These are phyloP conservation scores for Baryphthengus martii DNA, from an alignment of 2,113 vertebrate species.

Conservation along the genomic window DNA sequence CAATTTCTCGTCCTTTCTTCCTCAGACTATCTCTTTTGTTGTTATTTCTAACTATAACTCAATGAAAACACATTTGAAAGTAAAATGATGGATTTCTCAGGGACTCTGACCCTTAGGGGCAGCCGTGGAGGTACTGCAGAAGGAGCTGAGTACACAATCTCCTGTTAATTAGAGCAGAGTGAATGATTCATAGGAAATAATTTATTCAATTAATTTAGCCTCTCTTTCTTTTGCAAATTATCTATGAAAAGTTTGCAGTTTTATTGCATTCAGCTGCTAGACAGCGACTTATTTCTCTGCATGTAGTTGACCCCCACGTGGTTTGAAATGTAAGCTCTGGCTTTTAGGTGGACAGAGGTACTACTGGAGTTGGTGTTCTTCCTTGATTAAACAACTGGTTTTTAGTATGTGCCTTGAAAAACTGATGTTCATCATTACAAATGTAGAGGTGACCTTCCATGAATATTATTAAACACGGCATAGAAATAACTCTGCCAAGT, in stretches of 20 bases:
- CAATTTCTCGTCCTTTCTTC: slow-evolving; percentile 3
- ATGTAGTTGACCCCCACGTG: neutral
- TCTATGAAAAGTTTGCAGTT: slow-evolving; percentile 37
- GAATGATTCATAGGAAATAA: slow-evolving; percentile 63
- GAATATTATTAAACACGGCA: neutral
- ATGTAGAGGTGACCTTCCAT: slow-evolving; percentile 7
- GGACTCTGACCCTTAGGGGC: slow-evolving; percentile 60
- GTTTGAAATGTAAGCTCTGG: neutral
- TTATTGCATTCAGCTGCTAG: slow-evolving; percentile 14
- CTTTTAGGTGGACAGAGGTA: neutral
- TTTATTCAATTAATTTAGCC: slow-evolving; percentile 64
- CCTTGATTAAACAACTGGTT: neutral
- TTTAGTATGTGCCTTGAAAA: neutral
- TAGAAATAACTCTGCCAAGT: neutral
- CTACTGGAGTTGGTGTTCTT: neutral
- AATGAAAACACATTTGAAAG: slow-evolving; percentile 66
- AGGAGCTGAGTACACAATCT: slow-evolving; percentile 40
- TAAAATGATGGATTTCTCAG: slow-evolving; percentile 55
- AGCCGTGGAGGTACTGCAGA: slow-evolving; percentile 35
- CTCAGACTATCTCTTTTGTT: slow-evolving; percentile 7
- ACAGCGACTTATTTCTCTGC: neutral
- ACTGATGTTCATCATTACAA: neutral
- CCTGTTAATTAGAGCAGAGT: slow-evolving; percentile 61
- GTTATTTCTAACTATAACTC: slow-evolving; percentile 30
- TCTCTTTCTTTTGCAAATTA: slow-evolving; percentile 49